A percentile compares a stretch with the other conserved stretches of the same genome.
These are phyloP conservation scores for Drosophila anomelani DNA, from an alignment of 2,888 invertebrate species.

Conservation along the genomic window DNA sequence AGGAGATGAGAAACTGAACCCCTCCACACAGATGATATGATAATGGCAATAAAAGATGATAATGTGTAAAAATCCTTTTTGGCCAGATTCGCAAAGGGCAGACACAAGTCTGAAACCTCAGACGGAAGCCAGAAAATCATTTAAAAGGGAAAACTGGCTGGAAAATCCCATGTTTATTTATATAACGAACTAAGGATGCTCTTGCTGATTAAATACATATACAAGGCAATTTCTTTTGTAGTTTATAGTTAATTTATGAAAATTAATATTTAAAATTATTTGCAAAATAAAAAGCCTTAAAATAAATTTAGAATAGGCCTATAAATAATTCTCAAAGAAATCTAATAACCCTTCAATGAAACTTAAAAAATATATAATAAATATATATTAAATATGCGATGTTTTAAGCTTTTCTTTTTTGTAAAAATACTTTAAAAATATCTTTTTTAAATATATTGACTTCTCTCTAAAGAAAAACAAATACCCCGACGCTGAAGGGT, in stretches of 20 bases:
- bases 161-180: background rate
- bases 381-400: background rate
- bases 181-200: slow-evolving; percentile 1
- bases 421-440: background rate
- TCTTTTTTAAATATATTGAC: background rate
- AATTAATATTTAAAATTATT: too few relatives aligned
- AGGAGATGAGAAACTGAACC: slow-evolving; percentile 29
- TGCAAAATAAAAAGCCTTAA: too few relatives aligned
- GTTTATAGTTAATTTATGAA: background rate
- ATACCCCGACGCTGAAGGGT: background rate
- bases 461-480: background rate
- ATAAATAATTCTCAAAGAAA: background rate
- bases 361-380: background rate
- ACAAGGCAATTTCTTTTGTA: too few relatives aligned
- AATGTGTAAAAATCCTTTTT: slow-evolving; percentile 75
- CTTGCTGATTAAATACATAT: background rate
- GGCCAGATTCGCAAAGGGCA: slow-evolving; percentile 74
- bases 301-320: too few relatives aligned
- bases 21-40: slow-evolving; percentile 60
- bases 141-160: slow-evolving; percentile 48
- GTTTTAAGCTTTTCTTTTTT: background rate
- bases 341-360: background rate
- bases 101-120: slow-evolving; percentile 42
- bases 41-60: slow-evolving; percentile 78
- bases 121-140: slow-evolving; percentile 48